These are phyloP conservation scores for Coecobrya sp. DNA, from an alignment of 2,888 invertebrate genomes.

Conservation along the genomic window DNA sequence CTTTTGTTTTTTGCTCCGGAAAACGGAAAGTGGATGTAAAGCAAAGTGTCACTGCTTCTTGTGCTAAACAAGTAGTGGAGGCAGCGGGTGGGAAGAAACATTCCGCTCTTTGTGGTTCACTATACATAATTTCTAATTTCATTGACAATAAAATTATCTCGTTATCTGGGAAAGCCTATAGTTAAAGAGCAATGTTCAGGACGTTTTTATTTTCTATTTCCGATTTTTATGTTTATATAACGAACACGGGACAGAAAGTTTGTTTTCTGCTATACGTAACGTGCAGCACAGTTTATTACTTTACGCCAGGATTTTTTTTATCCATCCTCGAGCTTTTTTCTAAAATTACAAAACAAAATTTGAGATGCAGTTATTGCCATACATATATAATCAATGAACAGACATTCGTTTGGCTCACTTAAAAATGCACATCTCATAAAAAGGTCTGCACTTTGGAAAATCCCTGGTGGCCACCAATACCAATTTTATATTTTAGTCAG, in stretches of 20 bases:
- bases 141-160: conserved; percentile 39
- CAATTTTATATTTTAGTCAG: conserved; percentile 47
- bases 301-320: not conserved
- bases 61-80: not conserved
- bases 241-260: not conserved
- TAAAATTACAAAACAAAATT: too few relatives aligned
- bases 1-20: conserved; percentile 27
- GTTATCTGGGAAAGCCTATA: conserved; percentile 13
- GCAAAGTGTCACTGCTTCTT: conserved; percentile 4
- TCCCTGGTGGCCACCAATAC: conserved; percentile 61
- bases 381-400: not conserved
- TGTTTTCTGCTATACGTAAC: not conserved
- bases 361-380: not conserved
- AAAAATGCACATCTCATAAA: conserved; percentile 12
- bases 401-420: not conserved
- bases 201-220: not conserved
- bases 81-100: not conserved
- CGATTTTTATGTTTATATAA: not conserved
- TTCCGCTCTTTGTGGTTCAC: conserved; percentile 26
- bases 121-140: conserved; percentile 55
- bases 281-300: not conserved
- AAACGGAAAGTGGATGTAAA: not conserved
- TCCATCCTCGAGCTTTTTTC: too few relatives aligned
- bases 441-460: conserved; percentile 13
- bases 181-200: not conserved